Base-by-base conservation (phyloP, 2,888 invertebrate species). In the Spilosoma lubricipeda region DNA sequence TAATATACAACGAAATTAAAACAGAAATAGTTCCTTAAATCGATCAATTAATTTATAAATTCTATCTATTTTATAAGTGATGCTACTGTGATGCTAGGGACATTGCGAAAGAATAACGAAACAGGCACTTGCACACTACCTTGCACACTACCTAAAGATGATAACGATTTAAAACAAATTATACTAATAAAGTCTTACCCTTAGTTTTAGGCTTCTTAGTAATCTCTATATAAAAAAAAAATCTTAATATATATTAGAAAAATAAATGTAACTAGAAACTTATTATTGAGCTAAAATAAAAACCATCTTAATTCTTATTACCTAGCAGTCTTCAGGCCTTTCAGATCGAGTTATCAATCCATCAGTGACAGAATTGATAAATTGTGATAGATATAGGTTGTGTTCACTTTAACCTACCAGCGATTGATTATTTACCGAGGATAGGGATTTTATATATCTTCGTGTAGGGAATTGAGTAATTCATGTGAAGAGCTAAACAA, bases 341-440 rank as follows among this genome's bases (percentile, higher is more conserved):
- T 69, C 36, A 39, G 33, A 69, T 30, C 20, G 52, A 68, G 59
- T 74, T 39, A 67, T 66, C 74, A 74, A 74, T 74, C 67, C 67
- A 70, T 74, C 70, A 74, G 45, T 70, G 70, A 70, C 74, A 73
- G 30, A 66, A 66, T 70, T 74, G 74, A 74, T 70, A 66, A 74
- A 74, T 70, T 74, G 67, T 74, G 74, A 74, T 74, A 66, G 70
- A 70, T 74, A 74, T 67, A 66, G 30, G 69, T 65, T 39, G 48
- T 36, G 45, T 65, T 71, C 33, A 66, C 65, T n/a, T 67, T 36
- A 39, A 73, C 69, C 72, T 67, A 33, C 67, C 63, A 68, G n/a
- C 63, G 56, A 71, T 64, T 63, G 39, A 45, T 72, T 72, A 72
- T 72, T 72, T 72, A 68, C 45, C 20, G 23, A 39, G 59, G 39